These are phyloP conservation scores for Hippopotamyrus pictus DNA, from an alignment of 2,797 vertebrate genomes.

Conservation along the genomic window DNA sequence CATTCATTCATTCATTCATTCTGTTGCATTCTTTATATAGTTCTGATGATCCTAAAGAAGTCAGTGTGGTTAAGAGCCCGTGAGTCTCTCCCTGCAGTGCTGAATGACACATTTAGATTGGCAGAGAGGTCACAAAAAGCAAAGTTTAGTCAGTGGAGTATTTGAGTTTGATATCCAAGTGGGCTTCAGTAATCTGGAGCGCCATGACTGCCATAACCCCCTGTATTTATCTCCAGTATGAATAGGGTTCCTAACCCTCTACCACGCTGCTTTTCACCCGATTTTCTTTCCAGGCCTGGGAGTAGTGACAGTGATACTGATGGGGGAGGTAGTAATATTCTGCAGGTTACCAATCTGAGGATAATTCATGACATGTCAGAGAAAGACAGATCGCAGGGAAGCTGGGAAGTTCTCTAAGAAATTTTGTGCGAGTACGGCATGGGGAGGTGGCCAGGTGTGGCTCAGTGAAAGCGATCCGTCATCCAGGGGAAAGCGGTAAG, in stretches of 20 bases:
- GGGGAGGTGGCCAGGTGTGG: conserved; percentile 36
- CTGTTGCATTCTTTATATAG: background rate
- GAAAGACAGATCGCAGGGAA: conserved; percentile 11
- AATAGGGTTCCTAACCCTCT: background rate
- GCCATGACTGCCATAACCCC: too few relatives aligned
- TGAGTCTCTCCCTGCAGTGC: background rate
- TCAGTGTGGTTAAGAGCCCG: background rate
- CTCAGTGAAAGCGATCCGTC: conserved; percentile 57
- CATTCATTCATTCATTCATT: background rate
- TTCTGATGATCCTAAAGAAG: background rate
- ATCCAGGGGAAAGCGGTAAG: conserved; percentile 31
- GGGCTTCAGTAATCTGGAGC: background rate
- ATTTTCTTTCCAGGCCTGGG: background rate
- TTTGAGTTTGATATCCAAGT: background rate
- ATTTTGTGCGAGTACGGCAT: background rate
- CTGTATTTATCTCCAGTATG: background rate
- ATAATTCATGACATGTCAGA: conserved; percentile 14
- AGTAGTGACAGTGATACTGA: background rate
- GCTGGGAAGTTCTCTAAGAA: conserved; percentile 2
- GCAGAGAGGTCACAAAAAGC: background rate
- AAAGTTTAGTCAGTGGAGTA: background rate
- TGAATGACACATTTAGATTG: background rate
- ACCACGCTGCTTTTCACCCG: background rate
- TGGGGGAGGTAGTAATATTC: background rate
- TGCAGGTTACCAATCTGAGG: background rate